A percentile compares a stretch with the other conserved stretches of the same genome.
Conservation (phyloP, 2,113 vertebrate genomes). For the Malurus alboscapulatus region DNA sequence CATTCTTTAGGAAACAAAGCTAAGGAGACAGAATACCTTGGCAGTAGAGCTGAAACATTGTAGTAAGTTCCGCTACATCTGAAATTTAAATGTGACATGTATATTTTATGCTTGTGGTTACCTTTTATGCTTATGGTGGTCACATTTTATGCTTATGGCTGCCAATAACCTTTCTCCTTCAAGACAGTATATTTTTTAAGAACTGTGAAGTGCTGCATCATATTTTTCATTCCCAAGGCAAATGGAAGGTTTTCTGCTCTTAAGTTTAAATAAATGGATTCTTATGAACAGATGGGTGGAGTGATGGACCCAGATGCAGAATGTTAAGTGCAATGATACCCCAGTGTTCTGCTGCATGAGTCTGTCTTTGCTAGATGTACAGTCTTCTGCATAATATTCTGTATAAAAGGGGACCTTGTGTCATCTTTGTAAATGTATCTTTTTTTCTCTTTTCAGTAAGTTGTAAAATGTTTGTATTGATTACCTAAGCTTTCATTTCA, state of each 20-base stretch:
- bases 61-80: background rate
- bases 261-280: background rate
- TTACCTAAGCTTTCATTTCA: background rate
- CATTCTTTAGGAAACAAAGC: background rate
- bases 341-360: background rate
- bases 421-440: background rate
- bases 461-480: background rate
- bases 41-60: background rate
- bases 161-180: background rate
- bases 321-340: accelerated
- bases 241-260: background rate
- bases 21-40: background rate
- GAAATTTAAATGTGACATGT: background rate
- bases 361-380: background rate
- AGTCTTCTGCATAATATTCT: background rate
- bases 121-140: background rate
- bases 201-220: background rate
- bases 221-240: background rate
- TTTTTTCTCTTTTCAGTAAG: background rate
- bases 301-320: background rate
- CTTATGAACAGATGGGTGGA: background rate
- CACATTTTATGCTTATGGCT: background rate
- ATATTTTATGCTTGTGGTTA: background rate
- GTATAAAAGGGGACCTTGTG: background rate
- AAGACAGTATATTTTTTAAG: background rate